Percentiles rank a stretch among this genome's conserved stretches.
These are phyloP conservation scores for Blennius ocellaris DNA, from an alignment of 2,113 vertebrate species.

Conservation along the genomic window DNA sequence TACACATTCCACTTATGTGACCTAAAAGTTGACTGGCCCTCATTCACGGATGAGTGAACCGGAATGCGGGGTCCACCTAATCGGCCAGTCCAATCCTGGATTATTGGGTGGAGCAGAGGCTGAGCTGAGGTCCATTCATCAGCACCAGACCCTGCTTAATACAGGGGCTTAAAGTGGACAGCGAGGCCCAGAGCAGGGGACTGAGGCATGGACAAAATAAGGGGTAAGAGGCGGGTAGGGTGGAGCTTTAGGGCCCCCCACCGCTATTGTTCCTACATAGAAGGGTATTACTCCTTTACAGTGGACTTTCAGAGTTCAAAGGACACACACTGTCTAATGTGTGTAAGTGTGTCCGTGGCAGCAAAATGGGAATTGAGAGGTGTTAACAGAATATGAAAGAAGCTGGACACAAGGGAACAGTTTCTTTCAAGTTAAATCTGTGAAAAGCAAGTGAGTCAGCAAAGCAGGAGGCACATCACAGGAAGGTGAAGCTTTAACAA, in stretches of 20 bases:
- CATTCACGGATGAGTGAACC: constrained; percentile 74
- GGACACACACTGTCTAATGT: constrained; percentile 22
- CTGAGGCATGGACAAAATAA: constrained; percentile 44
- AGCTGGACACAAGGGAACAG: constrained; percentile 25
- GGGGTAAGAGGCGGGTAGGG: constrained; percentile 45
- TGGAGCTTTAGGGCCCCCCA: constrained; percentile 25
- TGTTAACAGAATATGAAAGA: constrained; percentile 37
- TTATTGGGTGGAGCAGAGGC: constrained; percentile 73
- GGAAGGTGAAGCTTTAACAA: constrained; percentile 1
- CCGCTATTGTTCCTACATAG: constrained; percentile 65
- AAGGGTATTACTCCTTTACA: constrained; percentile 51
- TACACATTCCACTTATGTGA: constrained; percentile 34
- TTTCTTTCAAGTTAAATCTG: constrained; percentile 24
- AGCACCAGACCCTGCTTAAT: constrained; percentile 81
- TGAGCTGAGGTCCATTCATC: constrained; percentile 78
- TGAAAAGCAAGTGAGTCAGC: constrained; percentile 14
- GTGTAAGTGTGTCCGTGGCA: constrained; percentile 5
- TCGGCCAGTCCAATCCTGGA: constrained; percentile 73
- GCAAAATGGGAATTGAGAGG: constrained; percentile 21
- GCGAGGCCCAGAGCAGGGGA: constrained; percentile 60
- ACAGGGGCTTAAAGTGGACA: constrained; percentile 73
- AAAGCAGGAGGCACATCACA: constrained; percentile 23
- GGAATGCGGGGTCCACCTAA: constrained; percentile 81
- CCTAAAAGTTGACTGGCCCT: constrained; percentile 51
- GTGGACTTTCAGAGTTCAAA: constrained; percentile 49